Percentiles rank a stretch among this genome's conserved stretches.
phyloP scores from a whole-genome alignment of 2,113 vertebrate species.

The Anolis carolinensis region DNA sequence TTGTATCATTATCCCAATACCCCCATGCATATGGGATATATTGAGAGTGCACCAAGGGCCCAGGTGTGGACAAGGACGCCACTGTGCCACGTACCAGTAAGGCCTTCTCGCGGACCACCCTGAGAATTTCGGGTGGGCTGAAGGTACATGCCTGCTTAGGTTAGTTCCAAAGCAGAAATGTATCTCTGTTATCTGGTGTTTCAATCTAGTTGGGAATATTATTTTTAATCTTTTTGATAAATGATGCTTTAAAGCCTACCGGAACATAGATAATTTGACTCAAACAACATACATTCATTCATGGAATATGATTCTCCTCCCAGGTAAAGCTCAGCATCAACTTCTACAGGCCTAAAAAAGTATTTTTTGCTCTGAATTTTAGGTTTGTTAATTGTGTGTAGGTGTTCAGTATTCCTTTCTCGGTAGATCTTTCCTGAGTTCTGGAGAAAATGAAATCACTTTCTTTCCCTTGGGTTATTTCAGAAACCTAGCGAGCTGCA shows the following conservation, averaged over 20 bases:
- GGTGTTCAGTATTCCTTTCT: constrained; percentile 16
- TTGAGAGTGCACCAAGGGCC: too few species aligned
- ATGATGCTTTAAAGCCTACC: too few species aligned
- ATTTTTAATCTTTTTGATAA: not conserved
- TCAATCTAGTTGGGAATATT: not conserved
- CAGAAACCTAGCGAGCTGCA: constrained; percentile 25
- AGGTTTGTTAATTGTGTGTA: constrained; percentile 19
- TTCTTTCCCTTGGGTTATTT: constrained; percentile 26
- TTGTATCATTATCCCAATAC: too few species aligned
- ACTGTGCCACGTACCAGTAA: too few species aligned
- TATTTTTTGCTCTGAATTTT: not conserved
- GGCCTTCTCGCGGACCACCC: too few species aligned
- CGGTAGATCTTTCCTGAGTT: constrained; percentile 13
- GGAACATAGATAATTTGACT: not conserved
- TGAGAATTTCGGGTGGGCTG: too few species aligned
- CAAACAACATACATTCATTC: too few species aligned
- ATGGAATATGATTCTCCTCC: not conserved
- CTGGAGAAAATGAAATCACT: constrained; percentile 26
- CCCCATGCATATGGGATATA: too few species aligned
- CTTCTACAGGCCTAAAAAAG: not conserved
- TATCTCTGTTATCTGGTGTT: not conserved
- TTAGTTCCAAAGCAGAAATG: not conserved
- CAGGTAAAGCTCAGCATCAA: not conserved
- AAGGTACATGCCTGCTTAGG: too few species aligned
- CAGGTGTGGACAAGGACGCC: too few species aligned